A percentile compares a stretch with the other conserved stretches of the same genome.
Evolutionary conservation across 1,140 invertebrate genomes (phyloP).

Genomic region (Aphidius gifuensis): DNA sequence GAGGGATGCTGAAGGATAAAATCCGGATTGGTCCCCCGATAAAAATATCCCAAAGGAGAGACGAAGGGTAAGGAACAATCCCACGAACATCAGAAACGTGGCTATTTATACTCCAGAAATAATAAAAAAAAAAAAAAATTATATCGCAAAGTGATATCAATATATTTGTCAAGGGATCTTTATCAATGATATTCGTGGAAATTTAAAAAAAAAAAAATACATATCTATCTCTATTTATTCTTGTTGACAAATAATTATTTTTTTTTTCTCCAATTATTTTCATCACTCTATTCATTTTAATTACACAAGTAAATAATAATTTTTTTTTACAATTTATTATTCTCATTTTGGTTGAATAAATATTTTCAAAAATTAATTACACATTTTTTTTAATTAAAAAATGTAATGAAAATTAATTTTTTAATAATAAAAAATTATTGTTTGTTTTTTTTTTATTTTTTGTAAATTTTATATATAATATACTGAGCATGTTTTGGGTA

Average conservation of each 20-base stretch:
- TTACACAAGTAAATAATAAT: no score
- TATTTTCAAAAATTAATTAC: no score
- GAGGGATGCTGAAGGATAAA: constrained; percentile 38
- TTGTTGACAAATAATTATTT: no score
- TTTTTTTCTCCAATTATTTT: background rate
- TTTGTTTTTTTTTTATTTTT: no score
- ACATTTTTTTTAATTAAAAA: no score
- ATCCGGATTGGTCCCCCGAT: constrained; percentile 39
- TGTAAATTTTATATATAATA: background rate
- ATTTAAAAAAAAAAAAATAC: constrained; percentile 21
- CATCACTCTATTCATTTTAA: no score
- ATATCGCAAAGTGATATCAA: constrained; percentile 14
- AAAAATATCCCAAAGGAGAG: constrained; percentile 23
- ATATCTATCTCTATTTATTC: no score
- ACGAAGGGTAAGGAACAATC: constrained; percentile 18
- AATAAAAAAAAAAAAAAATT: background rate
- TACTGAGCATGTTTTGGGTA: constrained; percentile 34
- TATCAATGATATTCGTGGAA: constrained; percentile 42
- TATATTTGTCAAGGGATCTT: constrained; percentile 28
- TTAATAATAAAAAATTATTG: no score
- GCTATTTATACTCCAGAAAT: background rate
- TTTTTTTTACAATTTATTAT: no score
- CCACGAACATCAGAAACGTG: constrained; percentile 18
- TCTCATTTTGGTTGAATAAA: no score
- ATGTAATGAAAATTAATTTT: no score